These are phyloP conservation scores for Drosophila kanekoi DNA, from an alignment of 2,888 invertebrate genomes.

Conservation along the genomic window DNA sequence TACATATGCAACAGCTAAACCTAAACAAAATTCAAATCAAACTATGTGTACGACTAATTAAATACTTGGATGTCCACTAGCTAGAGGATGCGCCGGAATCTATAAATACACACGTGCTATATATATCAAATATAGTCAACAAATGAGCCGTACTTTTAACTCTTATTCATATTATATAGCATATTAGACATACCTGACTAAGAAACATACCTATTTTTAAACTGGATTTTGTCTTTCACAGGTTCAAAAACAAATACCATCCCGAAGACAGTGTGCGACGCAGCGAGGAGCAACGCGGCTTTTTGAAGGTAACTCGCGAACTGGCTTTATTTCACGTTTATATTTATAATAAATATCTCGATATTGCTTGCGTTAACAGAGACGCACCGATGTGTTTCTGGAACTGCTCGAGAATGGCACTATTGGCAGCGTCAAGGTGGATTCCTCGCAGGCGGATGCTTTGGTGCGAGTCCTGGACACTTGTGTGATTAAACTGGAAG, in stretches of 20 bases:
- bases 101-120: constrained; percentile 1
- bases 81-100: constrained; percentile 28
- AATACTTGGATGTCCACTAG: constrained; percentile 28
- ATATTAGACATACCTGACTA: neutral
- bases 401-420: constrained; percentile 91
- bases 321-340: neutral
- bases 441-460: constrained; percentile 93
- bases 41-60: constrained; percentile 17
- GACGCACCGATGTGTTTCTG: constrained; percentile 94
- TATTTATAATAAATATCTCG: neutral
- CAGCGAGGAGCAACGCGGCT: constrained; percentile 93
- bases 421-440: constrained; percentile 92
- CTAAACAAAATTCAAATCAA: constrained; percentile 17
- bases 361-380: constrained; percentile 85
- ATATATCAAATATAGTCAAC: constrained; percentile 4
- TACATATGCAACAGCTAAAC: constrained; percentile 49
- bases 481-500: constrained; percentile 98
- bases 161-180: neutral
- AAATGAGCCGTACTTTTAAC: constrained; percentile 3
- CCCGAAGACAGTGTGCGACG: constrained; percentile 97
- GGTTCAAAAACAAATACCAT: constrained; percentile 99
- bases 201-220: neutral
- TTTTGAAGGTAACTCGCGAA: constrained; percentile 89
- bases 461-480: constrained; percentile 96
- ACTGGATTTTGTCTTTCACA: constrained; percentile 85